Base-by-base conservation (phyloP, 1,140 invertebrate species). In the Diplogasteroides magnus region DNA sequence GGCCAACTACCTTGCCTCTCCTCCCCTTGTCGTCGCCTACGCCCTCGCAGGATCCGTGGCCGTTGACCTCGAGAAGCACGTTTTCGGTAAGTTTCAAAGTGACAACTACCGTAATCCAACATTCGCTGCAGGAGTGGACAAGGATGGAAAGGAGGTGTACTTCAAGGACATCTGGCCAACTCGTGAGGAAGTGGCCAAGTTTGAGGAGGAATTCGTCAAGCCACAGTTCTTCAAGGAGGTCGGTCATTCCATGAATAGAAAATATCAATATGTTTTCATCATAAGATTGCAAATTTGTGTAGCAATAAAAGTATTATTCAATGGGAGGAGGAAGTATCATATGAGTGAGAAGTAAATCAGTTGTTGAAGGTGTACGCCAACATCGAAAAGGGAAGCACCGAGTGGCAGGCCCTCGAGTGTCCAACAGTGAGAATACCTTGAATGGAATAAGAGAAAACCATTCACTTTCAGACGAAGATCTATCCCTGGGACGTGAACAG, bases 1-100 rank as follows among this genome's bases (percentile, higher is more conserved):
- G 32, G 94, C 95, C 25, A 98, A 98, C 85, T 98, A 97, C 80
- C 86, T 98, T 61, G 94, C 95, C 0, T 95, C 92, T 14, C 95
- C 95, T 0, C 88, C 94, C 2, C 84, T 98, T 13, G 94, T 97
- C 25, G 94, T 98, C 74, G 95, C 94, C 0, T 98, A 97, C 82
- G 94, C 94, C 0, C 88, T 98, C 29, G 93, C 93, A 65, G 95
- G 94, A 27, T 90, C 90, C 1, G 90, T 97, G 0, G 88, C 92
- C 75, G 94, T 97, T 75, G 94, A 98, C 84, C 96, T 98, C 84
- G 91, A 96, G 79, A 91, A 82, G 14, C 88, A 94, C 76, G 91
- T 92, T 0, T 81, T 96, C 29, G 92, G 92, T 89, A 86, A 87
- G 63, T n/a, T n/a, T n/a, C n/a, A n/a, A n/a, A n/a, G n/a, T n/a